Percentiles rank a stretch among this genome's conserved stretches.
Conservation (phyloP, 2,888 invertebrate species). For the Nowickia ferox region DNA sequence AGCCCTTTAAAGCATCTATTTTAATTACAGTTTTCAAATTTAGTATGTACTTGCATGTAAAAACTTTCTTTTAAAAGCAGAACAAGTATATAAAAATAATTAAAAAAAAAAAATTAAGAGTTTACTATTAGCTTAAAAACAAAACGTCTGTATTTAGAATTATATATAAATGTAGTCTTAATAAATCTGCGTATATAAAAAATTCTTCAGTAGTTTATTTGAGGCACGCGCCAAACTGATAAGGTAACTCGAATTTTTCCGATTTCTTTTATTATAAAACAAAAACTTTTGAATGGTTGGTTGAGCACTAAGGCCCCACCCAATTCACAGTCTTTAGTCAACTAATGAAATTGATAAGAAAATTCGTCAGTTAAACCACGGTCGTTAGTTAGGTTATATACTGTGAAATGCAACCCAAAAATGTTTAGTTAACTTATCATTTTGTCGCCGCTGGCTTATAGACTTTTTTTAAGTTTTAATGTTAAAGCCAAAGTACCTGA, state of each 20-base stretch:
- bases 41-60: constrained; percentile 13
- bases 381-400: too few relatives aligned
- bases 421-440: neutral
- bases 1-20: constrained; percentile 43
- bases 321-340: too few relatives aligned
- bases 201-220: constrained; percentile 42
- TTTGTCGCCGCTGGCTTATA: neutral
- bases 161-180: constrained; percentile 1
- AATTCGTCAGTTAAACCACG: too few relatives aligned
- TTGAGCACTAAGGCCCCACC: too few relatives aligned
- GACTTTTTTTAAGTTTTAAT: constrained; percentile 57
- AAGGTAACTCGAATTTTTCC: neutral
- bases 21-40: constrained; percentile 15
- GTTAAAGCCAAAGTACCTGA: constrained; percentile 81
- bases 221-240: constrained; percentile 1
- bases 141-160: neutral
- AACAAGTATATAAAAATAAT: neutral
- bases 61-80: constrained; percentile 4
- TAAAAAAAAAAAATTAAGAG: constrained; percentile 1
- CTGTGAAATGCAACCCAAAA: too few relatives aligned
- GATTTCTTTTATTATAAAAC: too few relatives aligned
- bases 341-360: too few relatives aligned
- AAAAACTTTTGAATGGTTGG: too few relatives aligned
- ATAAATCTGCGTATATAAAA: constrained; percentile 49
- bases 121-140: constrained; percentile 30